These are phyloP conservation scores for Iselma pallidipennis DNA, from an alignment of 2,888 invertebrate species.

Conservation along the genomic window DNA sequence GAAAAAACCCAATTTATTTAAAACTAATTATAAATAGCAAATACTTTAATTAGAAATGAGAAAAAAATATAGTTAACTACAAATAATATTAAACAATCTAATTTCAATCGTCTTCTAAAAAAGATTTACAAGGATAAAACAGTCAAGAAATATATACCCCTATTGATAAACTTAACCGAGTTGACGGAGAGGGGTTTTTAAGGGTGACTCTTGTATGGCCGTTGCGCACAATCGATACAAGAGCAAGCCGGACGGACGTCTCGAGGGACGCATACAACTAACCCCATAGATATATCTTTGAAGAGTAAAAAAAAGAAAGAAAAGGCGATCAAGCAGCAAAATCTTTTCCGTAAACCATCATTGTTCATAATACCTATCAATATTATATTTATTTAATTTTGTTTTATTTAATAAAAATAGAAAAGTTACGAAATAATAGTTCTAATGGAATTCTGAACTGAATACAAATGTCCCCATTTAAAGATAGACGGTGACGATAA, in stretches of 20 bases:
- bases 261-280: slow-evolving; percentile 24
- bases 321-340: background rate
- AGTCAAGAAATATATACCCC: background rate
- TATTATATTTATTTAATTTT: no score
- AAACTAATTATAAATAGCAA: no score
- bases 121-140: no score
- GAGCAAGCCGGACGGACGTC: slow-evolving; percentile 29
- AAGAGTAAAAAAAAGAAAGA: background rate
- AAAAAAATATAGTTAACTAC: no score
- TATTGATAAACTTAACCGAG: background rate
- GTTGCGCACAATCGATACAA: slow-evolving; percentile 36
- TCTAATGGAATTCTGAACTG: no score
- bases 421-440: background rate
- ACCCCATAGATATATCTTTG: background rate
- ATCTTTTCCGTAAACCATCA: background rate
- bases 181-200: slow-evolving; percentile 10
- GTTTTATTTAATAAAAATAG: no score
- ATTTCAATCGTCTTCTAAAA: no score
- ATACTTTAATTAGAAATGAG: no score
- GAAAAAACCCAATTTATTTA: background rate
- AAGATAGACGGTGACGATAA: no score
- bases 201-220: slow-evolving; percentile 22
- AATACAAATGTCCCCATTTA: no score
- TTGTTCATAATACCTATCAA: no score
- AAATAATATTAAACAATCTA: no score